These are phyloP conservation scores for Panthera tigris DNA, from an alignment of 2,113 vertebrate genomes.

Conservation along the genomic window DNA sequence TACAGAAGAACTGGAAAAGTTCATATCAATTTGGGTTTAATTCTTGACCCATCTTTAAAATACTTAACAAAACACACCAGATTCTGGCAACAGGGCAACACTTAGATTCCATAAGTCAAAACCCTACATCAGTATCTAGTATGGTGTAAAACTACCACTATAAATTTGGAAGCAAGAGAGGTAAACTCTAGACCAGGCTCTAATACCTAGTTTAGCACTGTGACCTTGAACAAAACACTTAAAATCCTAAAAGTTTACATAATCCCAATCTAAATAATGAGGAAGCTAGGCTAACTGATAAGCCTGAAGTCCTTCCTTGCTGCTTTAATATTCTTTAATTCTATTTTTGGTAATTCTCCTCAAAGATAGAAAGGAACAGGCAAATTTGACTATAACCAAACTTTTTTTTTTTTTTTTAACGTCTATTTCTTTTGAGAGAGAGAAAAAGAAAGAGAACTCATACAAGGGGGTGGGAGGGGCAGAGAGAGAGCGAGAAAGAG, in stretches of 20 bases:
- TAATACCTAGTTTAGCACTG: neutral
- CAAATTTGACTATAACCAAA: neutral
- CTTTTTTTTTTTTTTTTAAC: neutral
- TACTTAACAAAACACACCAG: neutral
- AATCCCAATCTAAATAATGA: slow-evolving; percentile 7
- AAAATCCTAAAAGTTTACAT: neutral
- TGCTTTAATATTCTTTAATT: neutral
- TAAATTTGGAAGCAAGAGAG: neutral
- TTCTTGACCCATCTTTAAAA: slow-evolving; percentile 20
- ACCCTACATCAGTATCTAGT: neutral
- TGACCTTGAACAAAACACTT: neutral
- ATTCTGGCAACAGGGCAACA: neutral
- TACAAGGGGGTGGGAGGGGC: no score
- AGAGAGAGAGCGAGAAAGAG: no score
- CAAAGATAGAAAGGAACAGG: neutral
- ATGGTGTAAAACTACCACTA: neutral
- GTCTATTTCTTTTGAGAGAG: no score
- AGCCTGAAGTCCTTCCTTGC: neutral
- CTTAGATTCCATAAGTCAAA: neutral
- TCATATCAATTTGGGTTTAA: slow-evolving; percentile 42
- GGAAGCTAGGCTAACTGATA: neutral
- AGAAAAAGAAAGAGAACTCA: no score
- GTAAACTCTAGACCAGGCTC: neutral
- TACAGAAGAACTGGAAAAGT: neutral
- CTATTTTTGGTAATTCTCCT: slow-evolving; percentile 1